Base-by-base conservation (phyloP, 2,888 invertebrate genomes). In the Creontiades dilutus region DNA sequence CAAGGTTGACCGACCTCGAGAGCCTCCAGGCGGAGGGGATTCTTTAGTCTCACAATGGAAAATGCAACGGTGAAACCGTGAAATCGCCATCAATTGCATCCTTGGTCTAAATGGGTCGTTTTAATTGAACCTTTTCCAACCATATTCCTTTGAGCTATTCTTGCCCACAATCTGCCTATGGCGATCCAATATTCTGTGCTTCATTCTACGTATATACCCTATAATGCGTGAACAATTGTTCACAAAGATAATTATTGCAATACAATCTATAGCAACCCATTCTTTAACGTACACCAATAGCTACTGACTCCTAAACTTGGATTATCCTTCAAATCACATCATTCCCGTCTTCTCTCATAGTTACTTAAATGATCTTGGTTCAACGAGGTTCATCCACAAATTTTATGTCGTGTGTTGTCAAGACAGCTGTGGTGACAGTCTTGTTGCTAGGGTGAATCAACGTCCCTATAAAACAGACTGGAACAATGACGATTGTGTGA, bases 1-100 rank as follows among this genome's bases (percentile, higher is more conserved):
- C 88, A 88, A 76, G 88, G 88, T 88, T 88, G 61, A 52, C 61
- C 28, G 86, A 55, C 86, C 86, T 86, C 55, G 86, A 75, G 55
- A 16, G 46, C 12, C 68, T 13, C 19, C 5, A 37, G 48, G 80
- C 19, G 37, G 28, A 19, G 82, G 52, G 82, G 82, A 52, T 52
- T 48, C 47, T 52, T n/a, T 37, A 5, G 80, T 16, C 48, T 4
- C n/a, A 86, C 75, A 86, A 75, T 75, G 47, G 47, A 86, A 86
- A 86, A 75, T 86, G 86, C 61, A 86, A 86, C 23, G 75, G 37
- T 14, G 68, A n/a, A 19, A 84, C 86, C 86, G 46, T 68, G 61
- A 86, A 86, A 68, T 46, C 46, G n/a, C 86, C 86, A 61, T 37
- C 19, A 68, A 68, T 68, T 13, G 68, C 68, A 52, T 16, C 19